Base-by-base conservation (phyloP, 2,888 invertebrate genomes). In the Leptinotarsa rubiginosa region DNA sequence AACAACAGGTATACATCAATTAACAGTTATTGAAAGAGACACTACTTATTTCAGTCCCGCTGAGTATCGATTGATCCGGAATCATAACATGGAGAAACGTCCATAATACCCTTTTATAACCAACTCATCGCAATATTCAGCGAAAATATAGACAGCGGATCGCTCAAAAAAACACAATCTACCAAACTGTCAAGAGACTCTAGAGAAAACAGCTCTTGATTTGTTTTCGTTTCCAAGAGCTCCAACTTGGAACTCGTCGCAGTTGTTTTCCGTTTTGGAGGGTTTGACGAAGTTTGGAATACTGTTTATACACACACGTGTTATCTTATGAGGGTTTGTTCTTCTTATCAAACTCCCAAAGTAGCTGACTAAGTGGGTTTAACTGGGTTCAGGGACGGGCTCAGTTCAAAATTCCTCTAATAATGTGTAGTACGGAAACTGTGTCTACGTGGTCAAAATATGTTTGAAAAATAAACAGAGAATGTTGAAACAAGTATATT, bases 301-400 rank as follows among this genome's bases (percentile, higher is more conserved):
- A n/a, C 5, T 62, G 41, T 62, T 62, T 31, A 41, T 62, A 62
- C 7, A 31, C 62, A 62, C 62, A 13, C 18, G 41, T 62, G 20
- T 20, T 56, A n/a, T 31, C 41, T 41, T n/a, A 62, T 62, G n/a
- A 25, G n/a, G 12, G 25, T 62, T 62, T 62, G 62, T 62, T 41
- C n/a, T 62, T n/a, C 62, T 62, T 62, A 31, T 41, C 62, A 62
- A 67, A 67, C 67, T 67, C 52, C 22, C 22, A 18, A n/a, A 47
- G 66, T 49, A 22, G 50, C 67, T 7, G 67, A 47, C 15, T 50
- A n/a, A 67, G 50, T 47, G n/a, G 15, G 3, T 47, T 52, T 13
- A 50, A 41, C 12, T n/a, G 5, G 12, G 31, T 62, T 25, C 3
- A 41, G n/a, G 5, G 41, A 62, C 41, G 25, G n/a, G 41, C 62